Evolutionary conservation across 2,113 vertebrate genomes (phyloP).

Genomic region (Elephantulus edwardii): DNA sequence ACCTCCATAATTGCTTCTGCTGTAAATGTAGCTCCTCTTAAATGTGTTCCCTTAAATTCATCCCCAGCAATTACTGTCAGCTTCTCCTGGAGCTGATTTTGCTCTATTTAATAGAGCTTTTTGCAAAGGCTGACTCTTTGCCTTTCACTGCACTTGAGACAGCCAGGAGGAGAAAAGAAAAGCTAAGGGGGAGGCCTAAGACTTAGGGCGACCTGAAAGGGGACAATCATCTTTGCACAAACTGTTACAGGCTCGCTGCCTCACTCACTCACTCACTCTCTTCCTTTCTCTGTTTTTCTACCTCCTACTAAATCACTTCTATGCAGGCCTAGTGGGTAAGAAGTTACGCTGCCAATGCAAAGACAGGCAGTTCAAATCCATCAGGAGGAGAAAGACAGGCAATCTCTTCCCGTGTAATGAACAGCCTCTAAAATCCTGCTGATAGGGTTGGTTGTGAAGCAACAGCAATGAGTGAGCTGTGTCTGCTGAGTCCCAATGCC

Average conservation of each 20-base stretch:
- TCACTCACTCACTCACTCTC: no score
- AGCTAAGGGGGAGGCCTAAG: not conserved
- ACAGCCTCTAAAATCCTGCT: no score
- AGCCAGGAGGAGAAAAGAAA: not conserved
- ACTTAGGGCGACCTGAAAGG: not conserved
- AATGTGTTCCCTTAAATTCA: not conserved
- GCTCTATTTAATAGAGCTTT: not conserved
- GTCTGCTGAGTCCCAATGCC: no score
- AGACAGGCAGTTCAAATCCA: no score
- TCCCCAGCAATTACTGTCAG: accelerated
- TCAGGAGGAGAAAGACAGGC: no score
- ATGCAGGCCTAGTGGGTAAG: no score
- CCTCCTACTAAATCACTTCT: not conserved
- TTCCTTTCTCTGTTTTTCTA: not conserved
- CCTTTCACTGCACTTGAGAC: not conserved
- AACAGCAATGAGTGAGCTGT: no score
- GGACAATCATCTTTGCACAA: not conserved
- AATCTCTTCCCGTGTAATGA: no score
- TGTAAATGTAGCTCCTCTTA: not conserved
- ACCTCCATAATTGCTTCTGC: not conserved
- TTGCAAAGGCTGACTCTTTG: not conserved
- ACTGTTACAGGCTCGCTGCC: no score
- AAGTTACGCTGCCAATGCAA: no score
- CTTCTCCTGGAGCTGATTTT: accelerated
- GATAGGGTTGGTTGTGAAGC: no score